Evolutionary conservation across 2,888 invertebrate genomes (phyloP).

Genomic region (Rhagonycha fulva): DNA sequence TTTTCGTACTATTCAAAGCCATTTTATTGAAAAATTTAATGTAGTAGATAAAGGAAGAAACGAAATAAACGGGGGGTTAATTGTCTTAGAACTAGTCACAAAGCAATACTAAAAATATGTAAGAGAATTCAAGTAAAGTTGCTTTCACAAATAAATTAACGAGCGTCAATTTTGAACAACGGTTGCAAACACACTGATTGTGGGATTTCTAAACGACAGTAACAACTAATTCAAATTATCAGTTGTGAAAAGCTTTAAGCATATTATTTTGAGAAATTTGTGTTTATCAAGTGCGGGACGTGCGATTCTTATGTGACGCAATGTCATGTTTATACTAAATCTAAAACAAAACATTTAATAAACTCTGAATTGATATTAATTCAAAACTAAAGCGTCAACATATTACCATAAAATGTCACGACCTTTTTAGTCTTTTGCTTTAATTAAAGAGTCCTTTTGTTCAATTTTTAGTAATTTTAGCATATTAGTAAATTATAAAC

Average conservation of each 20-base stretch:
- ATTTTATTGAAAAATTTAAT: not conserved
- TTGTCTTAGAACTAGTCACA: not conserved
- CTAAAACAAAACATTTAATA: slow-evolving; percentile 16
- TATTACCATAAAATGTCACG: slow-evolving; percentile 13
- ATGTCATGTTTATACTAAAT: slow-evolving; percentile 20
- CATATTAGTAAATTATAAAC: not conserved
- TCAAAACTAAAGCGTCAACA: slow-evolving; percentile 9
- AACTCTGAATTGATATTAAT: slow-evolving; percentile 12
- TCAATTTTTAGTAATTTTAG: not conserved
- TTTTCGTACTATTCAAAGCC: slow-evolving; percentile 14
- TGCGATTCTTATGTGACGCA: slow-evolving; percentile 20
- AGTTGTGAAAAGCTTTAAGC: slow-evolving; percentile 13
- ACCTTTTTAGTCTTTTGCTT: slow-evolving; percentile 6
- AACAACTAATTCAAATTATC: slow-evolving; percentile 18
- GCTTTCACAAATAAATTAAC: not conserved
- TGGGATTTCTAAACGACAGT: slow-evolving; percentile 4
- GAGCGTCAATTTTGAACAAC: slow-evolving; percentile 4
- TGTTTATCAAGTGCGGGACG: slow-evolving; percentile 18
- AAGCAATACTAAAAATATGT: not conserved
- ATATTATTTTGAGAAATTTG: slow-evolving; percentile 19
- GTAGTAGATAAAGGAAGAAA: not conserved
- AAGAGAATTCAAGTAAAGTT: not conserved
- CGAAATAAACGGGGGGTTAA: not conserved
- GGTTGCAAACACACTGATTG: slow-evolving; percentile 13
- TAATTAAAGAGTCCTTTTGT: slow-evolving; percentile 3